Evolutionary conservation across 2,888 invertebrate species (phyloP).

Genomic region (Chalcis sispes): DNA sequence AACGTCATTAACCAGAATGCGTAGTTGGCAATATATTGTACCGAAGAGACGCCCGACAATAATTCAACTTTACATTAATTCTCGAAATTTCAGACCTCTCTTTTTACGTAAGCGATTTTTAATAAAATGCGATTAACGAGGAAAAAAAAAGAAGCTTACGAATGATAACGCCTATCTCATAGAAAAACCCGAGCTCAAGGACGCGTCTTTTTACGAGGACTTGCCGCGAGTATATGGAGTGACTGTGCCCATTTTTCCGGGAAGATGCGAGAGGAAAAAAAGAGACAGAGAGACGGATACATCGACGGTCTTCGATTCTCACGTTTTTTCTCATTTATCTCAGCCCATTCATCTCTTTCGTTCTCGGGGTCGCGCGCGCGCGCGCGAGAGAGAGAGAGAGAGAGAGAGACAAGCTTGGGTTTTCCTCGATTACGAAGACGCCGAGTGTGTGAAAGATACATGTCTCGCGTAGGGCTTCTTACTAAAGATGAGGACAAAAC

Average conservation of each 20-base stretch:
- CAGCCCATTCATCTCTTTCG: constrained; percentile 57
- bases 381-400: neutral
- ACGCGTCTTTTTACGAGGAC: neutral
- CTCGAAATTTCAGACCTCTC: too few species aligned
- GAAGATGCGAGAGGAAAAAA: constrained; percentile 33
- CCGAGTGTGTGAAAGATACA: neutral
- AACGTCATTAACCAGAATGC: too few species aligned
- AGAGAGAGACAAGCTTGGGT: neutral
- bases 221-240: neutral
- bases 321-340: constrained; percentile 60
- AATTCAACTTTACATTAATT: too few species aligned
- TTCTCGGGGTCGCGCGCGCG: neutral
- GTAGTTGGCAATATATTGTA: too few species aligned
- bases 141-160: too few species aligned
- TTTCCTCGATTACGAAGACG: constrained; percentile 14
- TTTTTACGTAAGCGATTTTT: neutral
- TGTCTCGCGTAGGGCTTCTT: constrained; percentile 5
- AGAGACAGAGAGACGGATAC: too few species aligned
- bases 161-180: too few species aligned
- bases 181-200: too few species aligned
- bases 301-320: constrained; percentile 55
- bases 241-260: neutral
- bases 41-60: too few species aligned
- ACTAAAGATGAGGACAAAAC: too few species aligned
- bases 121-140: neutral